phyloP scores from a whole-genome alignment of 2,797 vertebrate genomes.

The Alectoris magna region DNA sequence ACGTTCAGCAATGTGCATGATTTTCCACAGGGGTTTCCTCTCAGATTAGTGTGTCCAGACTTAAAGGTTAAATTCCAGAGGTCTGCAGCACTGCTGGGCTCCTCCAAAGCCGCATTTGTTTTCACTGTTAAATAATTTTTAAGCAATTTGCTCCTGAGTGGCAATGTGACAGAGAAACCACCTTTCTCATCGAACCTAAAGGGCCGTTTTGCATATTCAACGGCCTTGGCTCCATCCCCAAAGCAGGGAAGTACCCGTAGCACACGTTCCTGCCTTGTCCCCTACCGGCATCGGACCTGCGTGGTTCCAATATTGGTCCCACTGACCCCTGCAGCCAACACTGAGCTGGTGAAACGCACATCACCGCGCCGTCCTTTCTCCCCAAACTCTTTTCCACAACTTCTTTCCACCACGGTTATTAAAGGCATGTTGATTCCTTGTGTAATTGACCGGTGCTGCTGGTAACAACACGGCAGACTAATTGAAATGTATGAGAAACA shows the following conservation, averaged over 20 bases:
- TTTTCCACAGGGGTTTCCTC: slow-evolving; percentile 21
- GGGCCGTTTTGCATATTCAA: not conserved
- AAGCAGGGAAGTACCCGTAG: not conserved
- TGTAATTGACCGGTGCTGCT: slow-evolving; percentile 58
- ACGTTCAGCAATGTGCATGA: not conserved
- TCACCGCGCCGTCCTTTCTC: not conserved
- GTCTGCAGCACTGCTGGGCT: not conserved
- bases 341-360: not conserved
- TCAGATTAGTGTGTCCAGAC: not conserved
- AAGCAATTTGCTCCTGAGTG: not conserved
- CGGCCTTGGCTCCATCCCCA: not conserved
- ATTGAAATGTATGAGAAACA: slow-evolving; percentile 83
- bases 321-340: no score
- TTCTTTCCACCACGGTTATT: slow-evolving; percentile 17
- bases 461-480: slow-evolving; percentile 69
- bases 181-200: not conserved
- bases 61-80: slow-evolving; percentile 33
- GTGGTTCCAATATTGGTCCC: no score
- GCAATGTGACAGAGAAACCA: not conserved
- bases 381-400: slow-evolving; percentile 1
- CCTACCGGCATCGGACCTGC: fast-evolving
- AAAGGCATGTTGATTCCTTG: slow-evolving; percentile 46
- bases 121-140: not conserved
- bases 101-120: not conserved
- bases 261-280: not conserved